Evolutionary conservation across 2,888 invertebrate species (phyloP).

Genomic region (Patella pellucida): DNA sequence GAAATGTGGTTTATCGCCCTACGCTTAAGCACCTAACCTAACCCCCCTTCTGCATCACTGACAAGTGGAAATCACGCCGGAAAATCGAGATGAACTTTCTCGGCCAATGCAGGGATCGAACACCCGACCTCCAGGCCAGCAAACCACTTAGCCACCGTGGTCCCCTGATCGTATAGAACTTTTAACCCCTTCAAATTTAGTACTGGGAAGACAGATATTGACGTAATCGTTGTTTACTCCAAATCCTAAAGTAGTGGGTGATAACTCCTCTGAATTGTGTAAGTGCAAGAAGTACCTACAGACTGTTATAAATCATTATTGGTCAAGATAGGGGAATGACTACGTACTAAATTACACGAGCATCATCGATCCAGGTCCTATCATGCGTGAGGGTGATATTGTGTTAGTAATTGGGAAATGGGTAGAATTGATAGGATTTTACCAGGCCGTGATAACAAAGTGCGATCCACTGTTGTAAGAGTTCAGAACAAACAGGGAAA

Average conservation of each 20-base stretch:
- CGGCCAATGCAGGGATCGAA: no score
- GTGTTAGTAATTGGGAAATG: slow-evolving; percentile 6
- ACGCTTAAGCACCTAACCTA: no score
- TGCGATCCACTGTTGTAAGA: neutral
- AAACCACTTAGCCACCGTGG: no score
- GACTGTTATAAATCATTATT: neutral
- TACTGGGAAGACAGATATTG: neutral
- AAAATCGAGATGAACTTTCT: no score
- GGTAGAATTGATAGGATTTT: neutral
- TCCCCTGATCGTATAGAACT: no score
- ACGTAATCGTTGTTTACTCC: neutral
- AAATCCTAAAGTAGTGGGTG: neutral
- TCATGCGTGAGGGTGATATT: neutral
- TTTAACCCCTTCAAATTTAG: no score
- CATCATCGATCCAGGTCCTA: neutral
- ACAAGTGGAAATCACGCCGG: no score
- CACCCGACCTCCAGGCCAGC: no score
- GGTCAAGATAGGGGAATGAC: neutral
- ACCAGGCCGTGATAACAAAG: neutral
- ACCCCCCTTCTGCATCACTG: no score
- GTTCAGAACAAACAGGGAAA: slow-evolving; percentile 6
- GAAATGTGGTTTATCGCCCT: no score
- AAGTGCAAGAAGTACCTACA: neutral
- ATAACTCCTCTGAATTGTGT: neutral
- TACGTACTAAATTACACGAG: neutral